Conservation (phyloP, 2,888 invertebrate genomes). For the Drosophila mimica region DNA sequence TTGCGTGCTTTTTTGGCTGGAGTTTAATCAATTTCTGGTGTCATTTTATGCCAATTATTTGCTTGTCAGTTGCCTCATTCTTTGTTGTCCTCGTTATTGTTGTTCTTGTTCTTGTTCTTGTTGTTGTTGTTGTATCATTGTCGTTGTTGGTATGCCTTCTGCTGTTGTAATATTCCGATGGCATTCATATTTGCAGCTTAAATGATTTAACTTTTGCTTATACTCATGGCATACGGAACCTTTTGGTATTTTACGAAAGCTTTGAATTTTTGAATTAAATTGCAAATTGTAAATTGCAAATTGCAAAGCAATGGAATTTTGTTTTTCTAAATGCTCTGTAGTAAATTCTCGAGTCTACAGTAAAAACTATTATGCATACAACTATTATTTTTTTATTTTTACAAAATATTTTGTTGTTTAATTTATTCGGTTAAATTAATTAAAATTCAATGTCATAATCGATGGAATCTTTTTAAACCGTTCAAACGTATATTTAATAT, state of each 20-base stretch:
- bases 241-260: constrained; percentile 21
- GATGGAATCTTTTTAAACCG: not conserved
- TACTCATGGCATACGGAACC: constrained; percentile 8
- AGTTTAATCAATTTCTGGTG: constrained; percentile 73
- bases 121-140: constrained; percentile 1
- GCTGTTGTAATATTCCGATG: constrained; percentile 24
- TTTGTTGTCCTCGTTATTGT: constrained; percentile 28
- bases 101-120: constrained; percentile 4
- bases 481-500: not conserved
- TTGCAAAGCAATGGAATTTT: constrained; percentile 7
- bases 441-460: not conserved
- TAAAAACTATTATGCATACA: not conserved
- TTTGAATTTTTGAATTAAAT: constrained; percentile 13
- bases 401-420: not conserved
- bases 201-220: constrained; percentile 27
- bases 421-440: not conserved
- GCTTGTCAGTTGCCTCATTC: constrained; percentile 43
- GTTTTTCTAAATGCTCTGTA: not conserved
- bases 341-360: not conserved
- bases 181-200: constrained; percentile 43
- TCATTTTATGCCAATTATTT: constrained; percentile 75
- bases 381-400: not conserved
- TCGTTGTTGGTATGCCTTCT: not conserved
- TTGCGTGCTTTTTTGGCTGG: constrained; percentile 23
- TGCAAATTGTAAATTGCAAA: constrained; percentile 5